These are phyloP conservation scores for Todiramphus chloris DNA, from an alignment of 2,113 vertebrate genomes.

Conservation along the genomic window DNA sequence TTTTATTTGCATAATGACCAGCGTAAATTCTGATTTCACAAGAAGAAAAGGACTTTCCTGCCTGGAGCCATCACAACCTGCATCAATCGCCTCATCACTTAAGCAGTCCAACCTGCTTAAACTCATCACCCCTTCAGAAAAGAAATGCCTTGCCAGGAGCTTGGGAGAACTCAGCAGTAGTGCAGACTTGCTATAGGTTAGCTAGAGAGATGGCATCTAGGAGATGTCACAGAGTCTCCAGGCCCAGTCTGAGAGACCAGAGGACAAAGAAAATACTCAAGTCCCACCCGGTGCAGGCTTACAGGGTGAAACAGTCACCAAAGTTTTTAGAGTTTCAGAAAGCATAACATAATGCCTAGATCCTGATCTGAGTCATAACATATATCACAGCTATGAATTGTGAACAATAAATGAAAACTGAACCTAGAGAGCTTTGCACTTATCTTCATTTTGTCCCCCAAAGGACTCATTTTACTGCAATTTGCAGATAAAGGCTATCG, in stretches of 20 bases:
- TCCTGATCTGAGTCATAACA: not conserved
- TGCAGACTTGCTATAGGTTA: not conserved
- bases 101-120: not conserved
- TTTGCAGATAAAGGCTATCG: not conserved
- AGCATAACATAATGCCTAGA: not conserved
- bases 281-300: not conserved
- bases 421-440: not conserved
- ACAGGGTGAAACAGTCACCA: not conserved
- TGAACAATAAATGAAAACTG: not conserved
- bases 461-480: not conserved
- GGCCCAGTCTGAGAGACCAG: not conserved
- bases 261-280: not conserved
- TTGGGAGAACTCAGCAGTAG: not conserved
- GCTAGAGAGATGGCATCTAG: not conserved
- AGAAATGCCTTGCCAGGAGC: not conserved
- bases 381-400: not conserved
- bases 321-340: not conserved
- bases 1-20: constrained; percentile 45
- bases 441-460: not conserved
- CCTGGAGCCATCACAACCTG: not conserved
- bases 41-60: constrained; percentile 17
- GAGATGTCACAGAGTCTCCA: not conserved
- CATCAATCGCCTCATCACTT: not conserved
- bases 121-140: not conserved
- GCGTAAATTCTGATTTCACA: not conserved